Conservation (phyloP, 2,113 vertebrate species). For the Dolichallabes microphthalmus region DNA sequence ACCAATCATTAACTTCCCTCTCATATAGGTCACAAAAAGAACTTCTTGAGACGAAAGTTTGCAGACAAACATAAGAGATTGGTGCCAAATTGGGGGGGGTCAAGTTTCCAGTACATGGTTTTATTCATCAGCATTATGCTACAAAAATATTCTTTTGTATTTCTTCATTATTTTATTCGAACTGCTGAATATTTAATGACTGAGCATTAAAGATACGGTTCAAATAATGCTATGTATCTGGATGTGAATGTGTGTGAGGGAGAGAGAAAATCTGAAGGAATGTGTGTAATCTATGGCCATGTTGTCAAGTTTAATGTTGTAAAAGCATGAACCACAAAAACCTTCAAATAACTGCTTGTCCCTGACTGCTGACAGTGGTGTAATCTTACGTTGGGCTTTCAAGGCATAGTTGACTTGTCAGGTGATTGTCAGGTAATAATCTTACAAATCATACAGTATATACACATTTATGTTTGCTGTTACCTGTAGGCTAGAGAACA, state of each 20-base stretch:
- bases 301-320: not conserved
- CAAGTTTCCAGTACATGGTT: not conserved
- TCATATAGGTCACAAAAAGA: constrained; percentile 40
- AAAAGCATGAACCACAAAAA: not conserved
- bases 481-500: constrained; percentile 9
- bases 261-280: not conserved
- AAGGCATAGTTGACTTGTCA: constrained; percentile 2
- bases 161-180: not conserved
- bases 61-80: constrained; percentile 17
- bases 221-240: not conserved
- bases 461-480: not conserved
- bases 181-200: not conserved
- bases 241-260: not conserved
- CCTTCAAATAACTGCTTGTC: not conserved
- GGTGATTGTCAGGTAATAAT: constrained; percentile 6
- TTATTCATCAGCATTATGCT: not conserved
- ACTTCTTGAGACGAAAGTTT: constrained; percentile 26
- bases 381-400: not conserved
- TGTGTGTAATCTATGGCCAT: not conserved
- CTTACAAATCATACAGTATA: constrained; percentile 6
- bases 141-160: no score
- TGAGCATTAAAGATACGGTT: not conserved
- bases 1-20: constrained; percentile 48
- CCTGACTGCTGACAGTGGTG: not conserved
- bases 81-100: not conserved